phyloP scores from a whole-genome alignment of 2,113 vertebrate genomes.

The Chiloscyllium plagiosum region DNA sequence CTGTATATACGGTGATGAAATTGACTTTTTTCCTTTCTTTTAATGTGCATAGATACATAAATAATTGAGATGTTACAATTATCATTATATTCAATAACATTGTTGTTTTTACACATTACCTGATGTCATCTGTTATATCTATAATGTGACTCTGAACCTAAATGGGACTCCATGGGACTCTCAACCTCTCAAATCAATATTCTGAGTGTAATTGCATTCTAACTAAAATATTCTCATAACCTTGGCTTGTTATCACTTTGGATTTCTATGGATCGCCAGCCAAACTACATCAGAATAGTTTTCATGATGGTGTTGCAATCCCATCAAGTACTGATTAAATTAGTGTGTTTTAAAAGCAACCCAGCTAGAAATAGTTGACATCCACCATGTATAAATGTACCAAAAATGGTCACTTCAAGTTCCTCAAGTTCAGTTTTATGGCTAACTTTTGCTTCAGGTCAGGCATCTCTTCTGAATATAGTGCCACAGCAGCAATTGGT shows the following conservation, averaged over 20 bases:
- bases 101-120: too few relatives aligned
- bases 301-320: background rate
- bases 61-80: too few relatives aligned
- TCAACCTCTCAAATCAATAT: background rate
- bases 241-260: background rate
- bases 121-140: too few relatives aligned
- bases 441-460: background rate
- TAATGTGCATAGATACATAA: too few relatives aligned
- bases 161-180: too few relatives aligned
- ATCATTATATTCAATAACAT: too few relatives aligned
- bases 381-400: background rate
- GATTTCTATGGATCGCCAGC: background rate
- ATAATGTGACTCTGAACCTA: too few relatives aligned
- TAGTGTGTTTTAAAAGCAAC: background rate
- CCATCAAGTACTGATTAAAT: background rate
- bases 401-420: background rate
- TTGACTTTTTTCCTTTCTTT: too few relatives aligned
- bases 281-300: background rate
- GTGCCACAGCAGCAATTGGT: background rate
- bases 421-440: background rate
- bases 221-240: background rate
- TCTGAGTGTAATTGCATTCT: background rate
- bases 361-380: background rate
- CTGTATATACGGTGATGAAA: too few relatives aligned
- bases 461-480: background rate